These are phyloP conservation scores for Drosophila siamana DNA, from an alignment of 2,888 invertebrate species.

Conservation along the genomic window DNA sequence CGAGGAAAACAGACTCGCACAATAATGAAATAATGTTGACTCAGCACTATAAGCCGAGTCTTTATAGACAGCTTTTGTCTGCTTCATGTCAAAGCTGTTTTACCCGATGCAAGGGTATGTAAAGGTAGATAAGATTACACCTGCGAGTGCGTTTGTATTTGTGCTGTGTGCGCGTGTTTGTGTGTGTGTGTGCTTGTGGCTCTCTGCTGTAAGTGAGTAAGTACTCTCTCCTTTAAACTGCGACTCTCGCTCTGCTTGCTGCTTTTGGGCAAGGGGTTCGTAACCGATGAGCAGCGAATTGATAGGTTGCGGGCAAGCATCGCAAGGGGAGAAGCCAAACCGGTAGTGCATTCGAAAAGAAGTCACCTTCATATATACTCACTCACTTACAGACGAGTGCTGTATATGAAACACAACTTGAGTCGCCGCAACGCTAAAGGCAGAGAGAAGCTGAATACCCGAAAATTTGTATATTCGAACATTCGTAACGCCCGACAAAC, in stretches of 20 bases:
- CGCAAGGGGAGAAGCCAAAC: constrained; percentile 49
- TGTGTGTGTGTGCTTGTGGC: constrained; percentile 10
- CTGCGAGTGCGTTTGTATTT: constrained; percentile 42
- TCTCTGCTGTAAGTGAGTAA: constrained; percentile 16
- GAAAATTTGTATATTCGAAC: neutral
- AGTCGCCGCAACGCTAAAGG: constrained; percentile 21
- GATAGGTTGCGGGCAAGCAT: neutral
- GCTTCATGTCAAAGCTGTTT: constrained; percentile 30
- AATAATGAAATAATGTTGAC: constrained; percentile 8
- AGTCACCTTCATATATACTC: constrained; percentile 73
- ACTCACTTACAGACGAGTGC: neutral
- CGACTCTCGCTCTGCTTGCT: constrained; percentile 26
- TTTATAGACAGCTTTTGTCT: constrained; percentile 18
- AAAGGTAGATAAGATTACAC: constrained; percentile 69
- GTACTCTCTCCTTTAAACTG: constrained; percentile 49
- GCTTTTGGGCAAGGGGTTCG: constrained; percentile 12
- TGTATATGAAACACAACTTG: constrained; percentile 35
- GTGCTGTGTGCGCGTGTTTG: neutral
- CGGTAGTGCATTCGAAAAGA: constrained; percentile 81
- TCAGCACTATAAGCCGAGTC: constrained; percentile 2
- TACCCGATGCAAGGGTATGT: constrained; percentile 32
- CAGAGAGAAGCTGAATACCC: neutral
- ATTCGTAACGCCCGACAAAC: constrained; percentile 35
- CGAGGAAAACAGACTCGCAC: constrained; percentile 5
- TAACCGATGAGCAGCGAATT: constrained; percentile 19